phyloP scores from a whole-genome alignment of 2,797 vertebrate genomes.

The Sebastes trivittatus region DNA sequence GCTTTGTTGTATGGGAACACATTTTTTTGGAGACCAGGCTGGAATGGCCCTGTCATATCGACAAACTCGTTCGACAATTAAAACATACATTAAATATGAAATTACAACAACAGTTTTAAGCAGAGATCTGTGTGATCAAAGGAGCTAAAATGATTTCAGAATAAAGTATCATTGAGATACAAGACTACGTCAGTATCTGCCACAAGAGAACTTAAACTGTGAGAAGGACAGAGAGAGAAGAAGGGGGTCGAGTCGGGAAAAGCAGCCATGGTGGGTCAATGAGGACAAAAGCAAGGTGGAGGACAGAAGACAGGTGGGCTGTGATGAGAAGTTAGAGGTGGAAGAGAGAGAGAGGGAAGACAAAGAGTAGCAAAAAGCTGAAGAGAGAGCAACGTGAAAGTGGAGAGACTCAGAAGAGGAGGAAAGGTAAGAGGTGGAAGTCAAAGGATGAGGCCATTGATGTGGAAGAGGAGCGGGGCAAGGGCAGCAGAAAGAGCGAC shows the following conservation, averaged over 20 bases:
- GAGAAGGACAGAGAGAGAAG: neutral
- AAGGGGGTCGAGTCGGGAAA: neutral
- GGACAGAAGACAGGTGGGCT: neutral
- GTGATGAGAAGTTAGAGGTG: neutral
- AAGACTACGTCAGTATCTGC: neutral
- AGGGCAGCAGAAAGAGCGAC: conserved; percentile 9
- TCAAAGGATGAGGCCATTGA: neutral
- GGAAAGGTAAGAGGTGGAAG: neutral
- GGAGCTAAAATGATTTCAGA: neutral
- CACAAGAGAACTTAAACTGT: neutral
- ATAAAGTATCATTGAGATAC: neutral
- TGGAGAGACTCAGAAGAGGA: neutral
- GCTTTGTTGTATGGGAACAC: neutral
- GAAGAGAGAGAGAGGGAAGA: neutral
- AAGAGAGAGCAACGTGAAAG: neutral
- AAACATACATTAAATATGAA: neutral
- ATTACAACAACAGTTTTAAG: neutral
- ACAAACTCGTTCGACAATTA: neutral
- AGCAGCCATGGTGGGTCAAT: neutral
- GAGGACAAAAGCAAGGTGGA: neutral
- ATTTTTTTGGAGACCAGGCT: neutral
- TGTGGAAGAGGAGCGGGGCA: neutral
- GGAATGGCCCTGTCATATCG: neutral
- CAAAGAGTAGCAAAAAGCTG: neutral
- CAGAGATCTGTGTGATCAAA: neutral